Conservation (phyloP, 2,113 vertebrate genomes). For the Pluvialis apricaria region DNA sequence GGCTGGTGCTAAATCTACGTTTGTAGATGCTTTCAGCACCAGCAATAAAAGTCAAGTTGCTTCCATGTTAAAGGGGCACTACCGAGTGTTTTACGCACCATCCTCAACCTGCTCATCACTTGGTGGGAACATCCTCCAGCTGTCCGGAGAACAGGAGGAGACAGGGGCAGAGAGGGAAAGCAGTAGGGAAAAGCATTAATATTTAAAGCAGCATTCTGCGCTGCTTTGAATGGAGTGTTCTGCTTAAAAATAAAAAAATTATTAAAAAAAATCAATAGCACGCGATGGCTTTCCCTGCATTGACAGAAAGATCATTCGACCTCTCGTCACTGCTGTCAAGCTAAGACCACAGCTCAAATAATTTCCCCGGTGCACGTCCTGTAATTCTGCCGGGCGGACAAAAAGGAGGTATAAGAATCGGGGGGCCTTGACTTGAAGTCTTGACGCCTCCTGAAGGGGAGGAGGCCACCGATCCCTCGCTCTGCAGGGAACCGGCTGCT, state of each 20-base stretch:
- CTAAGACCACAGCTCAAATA: neutral
- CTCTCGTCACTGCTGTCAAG: constrained; percentile 24
- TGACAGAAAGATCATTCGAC: constrained; percentile 39
- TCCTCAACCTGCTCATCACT: neutral
- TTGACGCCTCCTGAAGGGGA: neutral
- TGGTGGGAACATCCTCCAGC: neutral
- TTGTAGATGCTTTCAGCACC: constrained; percentile 46
- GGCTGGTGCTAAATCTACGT: constrained; percentile 60
- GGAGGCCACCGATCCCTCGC: neutral
- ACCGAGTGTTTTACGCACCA: neutral
- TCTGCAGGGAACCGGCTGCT: neutral
- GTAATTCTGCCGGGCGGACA: neutral
- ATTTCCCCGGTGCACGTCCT: neutral
- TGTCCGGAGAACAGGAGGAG: neutral
- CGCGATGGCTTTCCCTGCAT: neutral
- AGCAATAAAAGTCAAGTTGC: constrained; percentile 44
- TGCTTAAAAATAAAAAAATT: neutral
- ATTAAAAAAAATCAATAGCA: neutral
- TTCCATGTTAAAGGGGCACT: constrained; percentile 21
- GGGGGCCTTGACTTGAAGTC: neutral
- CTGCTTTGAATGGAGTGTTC: neutral
- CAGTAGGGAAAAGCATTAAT: neutral
- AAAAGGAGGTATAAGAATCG: neutral
- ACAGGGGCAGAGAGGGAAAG: neutral
- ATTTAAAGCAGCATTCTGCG: neutral